Conservation (phyloP, 2,888 invertebrate species). For the Diadegma fenestrale region DNA sequence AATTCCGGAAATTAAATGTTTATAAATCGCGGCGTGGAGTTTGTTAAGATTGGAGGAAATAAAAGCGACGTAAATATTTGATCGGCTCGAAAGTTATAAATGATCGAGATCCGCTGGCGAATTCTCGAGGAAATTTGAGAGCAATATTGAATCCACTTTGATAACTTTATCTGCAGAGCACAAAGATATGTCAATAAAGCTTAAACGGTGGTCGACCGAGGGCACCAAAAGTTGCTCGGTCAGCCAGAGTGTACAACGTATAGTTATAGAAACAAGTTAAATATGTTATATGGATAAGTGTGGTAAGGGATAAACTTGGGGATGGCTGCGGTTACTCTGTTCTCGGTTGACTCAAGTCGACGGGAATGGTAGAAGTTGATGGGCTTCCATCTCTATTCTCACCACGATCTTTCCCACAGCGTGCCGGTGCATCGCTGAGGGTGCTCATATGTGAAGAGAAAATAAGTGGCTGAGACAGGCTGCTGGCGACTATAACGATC, state of each 20-base stretch:
- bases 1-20: background rate
- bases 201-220: conserved; percentile 7
- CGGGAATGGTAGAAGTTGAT: conserved; percentile 48
- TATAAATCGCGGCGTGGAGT: too few relatives aligned
- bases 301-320: conserved; percentile 36
- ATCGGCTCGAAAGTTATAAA: background rate
- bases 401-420: conserved; percentile 63
- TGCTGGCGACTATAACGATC: conserved; percentile 17
- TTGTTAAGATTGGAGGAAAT: too few relatives aligned
- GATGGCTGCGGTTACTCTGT: conserved; percentile 32
- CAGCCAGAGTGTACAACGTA: conserved; percentile 2
- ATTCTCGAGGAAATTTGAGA: background rate
- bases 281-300: conserved; percentile 20
- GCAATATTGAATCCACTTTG: background rate
- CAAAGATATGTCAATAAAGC: conserved; percentile 1
- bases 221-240: conserved; percentile 4
- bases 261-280: background rate
- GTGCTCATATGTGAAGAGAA: conserved; percentile 33
- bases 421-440: conserved; percentile 37
- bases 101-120: background rate
- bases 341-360: conserved; percentile 56
- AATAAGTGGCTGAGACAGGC: conserved; percentile 41
- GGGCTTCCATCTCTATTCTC: conserved; percentile 54
- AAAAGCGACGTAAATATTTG: background rate
- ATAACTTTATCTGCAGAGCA: background rate